Conservation (phyloP, 1,140 invertebrate species). For the Sinonovacula constricta region DNA sequence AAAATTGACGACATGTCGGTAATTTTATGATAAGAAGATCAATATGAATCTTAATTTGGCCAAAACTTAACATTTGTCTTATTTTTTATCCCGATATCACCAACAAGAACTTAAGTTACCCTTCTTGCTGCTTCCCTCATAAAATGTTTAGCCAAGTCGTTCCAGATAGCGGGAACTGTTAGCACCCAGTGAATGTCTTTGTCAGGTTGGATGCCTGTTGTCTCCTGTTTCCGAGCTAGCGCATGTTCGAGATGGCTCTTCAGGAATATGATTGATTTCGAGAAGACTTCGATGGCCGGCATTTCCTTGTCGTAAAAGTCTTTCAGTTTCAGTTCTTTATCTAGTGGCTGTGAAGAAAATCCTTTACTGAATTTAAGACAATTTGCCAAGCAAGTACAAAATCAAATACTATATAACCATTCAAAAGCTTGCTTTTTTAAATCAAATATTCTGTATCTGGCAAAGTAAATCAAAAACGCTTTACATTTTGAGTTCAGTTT, state of each 20-base stretch:
- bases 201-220: neutral
- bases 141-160: constrained; percentile 34
- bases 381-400: too few relatives aligned
- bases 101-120: too few relatives aligned
- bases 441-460: too few relatives aligned
- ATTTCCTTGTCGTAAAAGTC: constrained; percentile 35
- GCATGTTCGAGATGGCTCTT: neutral
- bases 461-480: too few relatives aligned
- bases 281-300: constrained; percentile 22
- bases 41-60: too few relatives aligned
- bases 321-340: constrained; percentile 26
- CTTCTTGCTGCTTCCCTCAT: constrained; percentile 42
- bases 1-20: too few relatives aligned
- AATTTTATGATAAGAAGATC: too few relatives aligned
- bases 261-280: constrained; percentile 20
- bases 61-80: too few relatives aligned
- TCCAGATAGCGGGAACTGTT: constrained; percentile 39
- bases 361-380: neutral
- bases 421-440: too few relatives aligned
- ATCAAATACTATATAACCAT: too few relatives aligned
- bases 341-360: constrained; percentile 12
- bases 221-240: neutral
- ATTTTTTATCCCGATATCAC: too few relatives aligned
- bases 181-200: constrained; percentile 35
- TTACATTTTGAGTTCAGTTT: too few relatives aligned